Conservation (phyloP, 2,888 invertebrate genomes). For the Cantharis flavilabris region DNA sequence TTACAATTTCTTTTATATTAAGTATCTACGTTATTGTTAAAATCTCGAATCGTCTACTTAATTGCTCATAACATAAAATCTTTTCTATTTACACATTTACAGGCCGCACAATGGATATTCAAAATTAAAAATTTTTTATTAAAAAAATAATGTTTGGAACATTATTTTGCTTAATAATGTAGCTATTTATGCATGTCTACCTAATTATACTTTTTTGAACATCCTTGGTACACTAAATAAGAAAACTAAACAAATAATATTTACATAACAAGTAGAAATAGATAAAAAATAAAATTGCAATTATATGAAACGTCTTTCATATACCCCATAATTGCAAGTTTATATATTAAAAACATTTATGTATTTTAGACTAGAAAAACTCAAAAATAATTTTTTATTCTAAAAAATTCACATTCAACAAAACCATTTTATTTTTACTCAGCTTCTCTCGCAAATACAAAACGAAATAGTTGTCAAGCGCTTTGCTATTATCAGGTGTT, state of each 20-base stretch:
- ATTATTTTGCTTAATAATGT: slow-evolving; percentile 3
- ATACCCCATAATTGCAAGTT: neutral
- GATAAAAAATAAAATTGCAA: neutral
- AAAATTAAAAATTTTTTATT: neutral
- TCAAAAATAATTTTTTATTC: neutral
- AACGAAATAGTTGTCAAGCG: neutral
- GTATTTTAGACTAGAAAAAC: neutral
- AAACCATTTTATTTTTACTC: neutral
- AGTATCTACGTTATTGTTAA: neutral
- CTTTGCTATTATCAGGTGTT: slow-evolving; percentile 1
- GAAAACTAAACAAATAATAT: slow-evolving; percentile 8
- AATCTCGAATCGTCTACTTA: neutral
- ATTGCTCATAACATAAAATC: neutral
- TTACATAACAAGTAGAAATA: slow-evolving; percentile 16
- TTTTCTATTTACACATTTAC: neutral
- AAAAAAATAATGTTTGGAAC: neutral
- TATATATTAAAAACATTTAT: neutral
- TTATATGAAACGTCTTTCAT: neutral
- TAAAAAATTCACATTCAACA: neutral
- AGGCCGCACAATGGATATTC: neutral
- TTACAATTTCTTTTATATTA: neutral
- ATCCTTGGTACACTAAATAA: neutral
- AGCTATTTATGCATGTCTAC: neutral
- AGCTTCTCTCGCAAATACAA: neutral
- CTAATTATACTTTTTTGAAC: neutral